phyloP scores from a whole-genome alignment of 2,797 vertebrate species.

The Heteromormyrus szaboi region DNA sequence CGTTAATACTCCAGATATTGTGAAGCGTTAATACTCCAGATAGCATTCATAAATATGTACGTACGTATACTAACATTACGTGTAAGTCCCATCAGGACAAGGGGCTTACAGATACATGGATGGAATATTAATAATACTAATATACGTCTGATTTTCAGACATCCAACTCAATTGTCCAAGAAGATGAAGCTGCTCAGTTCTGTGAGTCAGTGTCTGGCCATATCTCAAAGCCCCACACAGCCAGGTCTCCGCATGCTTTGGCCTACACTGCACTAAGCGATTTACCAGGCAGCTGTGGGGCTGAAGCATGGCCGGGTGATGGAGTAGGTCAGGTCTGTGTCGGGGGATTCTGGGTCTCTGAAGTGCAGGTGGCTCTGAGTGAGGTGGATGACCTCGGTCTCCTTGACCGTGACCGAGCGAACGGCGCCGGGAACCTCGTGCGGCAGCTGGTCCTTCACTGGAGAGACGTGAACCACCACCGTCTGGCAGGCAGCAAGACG shows the following conservation, averaged over 20 bases:
- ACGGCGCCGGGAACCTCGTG: slow-evolving; percentile 50
- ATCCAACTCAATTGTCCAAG: neutral
- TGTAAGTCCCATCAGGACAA: neutral
- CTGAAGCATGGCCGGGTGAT: slow-evolving; percentile 65
- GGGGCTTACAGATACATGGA: neutral
- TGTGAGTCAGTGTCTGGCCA: neutral
- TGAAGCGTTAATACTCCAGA: neutral
- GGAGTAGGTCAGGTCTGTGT: slow-evolving; percentile 59
- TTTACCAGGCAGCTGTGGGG: slow-evolving; percentile 50
- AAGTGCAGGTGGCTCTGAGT: slow-evolving; percentile 62
- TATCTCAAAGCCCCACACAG: neutral
- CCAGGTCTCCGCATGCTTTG: neutral
- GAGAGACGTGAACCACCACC: slow-evolving; percentile 55
- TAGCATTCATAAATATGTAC: neutral
- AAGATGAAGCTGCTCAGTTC: neutral
- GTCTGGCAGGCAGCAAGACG: slow-evolving; percentile 39
- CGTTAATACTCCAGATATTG: neutral
- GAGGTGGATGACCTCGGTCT: slow-evolving; percentile 63
- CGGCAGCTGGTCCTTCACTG: slow-evolving; percentile 68
- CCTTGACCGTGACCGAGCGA: slow-evolving; percentile 59
- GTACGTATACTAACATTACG: neutral
- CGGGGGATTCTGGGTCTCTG: slow-evolving; percentile 59
- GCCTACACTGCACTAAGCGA: neutral
- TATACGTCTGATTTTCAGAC: neutral
- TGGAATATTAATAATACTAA: neutral